Conservation (phyloP, 2,888 invertebrate species). For the Tipula unca region DNA sequence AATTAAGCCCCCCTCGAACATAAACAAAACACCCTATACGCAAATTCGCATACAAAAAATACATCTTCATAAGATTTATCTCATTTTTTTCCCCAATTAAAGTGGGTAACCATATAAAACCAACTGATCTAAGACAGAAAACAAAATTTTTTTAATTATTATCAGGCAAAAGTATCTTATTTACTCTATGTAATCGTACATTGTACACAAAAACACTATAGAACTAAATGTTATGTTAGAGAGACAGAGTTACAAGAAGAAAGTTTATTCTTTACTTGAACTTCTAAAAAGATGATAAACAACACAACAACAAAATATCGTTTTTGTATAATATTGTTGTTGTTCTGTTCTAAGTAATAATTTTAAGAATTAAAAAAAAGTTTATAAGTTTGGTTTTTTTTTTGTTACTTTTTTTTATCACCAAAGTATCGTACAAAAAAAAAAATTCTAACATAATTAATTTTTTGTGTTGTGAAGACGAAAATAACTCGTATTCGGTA, state of each 20-base stretch:
- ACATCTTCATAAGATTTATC: neutral
- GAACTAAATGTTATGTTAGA: neutral
- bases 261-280: neutral
- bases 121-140: neutral
- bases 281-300: neutral
- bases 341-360: neutral
- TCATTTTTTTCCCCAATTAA: neutral
- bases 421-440: neutral
- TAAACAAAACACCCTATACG: neutral
- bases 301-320: neutral
- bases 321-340: neutral
- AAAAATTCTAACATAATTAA: neutral
- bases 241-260: neutral
- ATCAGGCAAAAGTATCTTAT: neutral
- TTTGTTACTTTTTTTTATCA: neutral
- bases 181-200: neutral
- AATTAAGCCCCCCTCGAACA: neutral
- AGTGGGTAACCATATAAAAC: neutral
- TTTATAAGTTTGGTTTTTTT: neutral
- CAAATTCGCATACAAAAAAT: neutral
- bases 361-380: neutral
- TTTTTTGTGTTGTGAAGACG: neutral
- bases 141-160: neutral
- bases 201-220: too few relatives aligned
- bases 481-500: neutral